A percentile compares a stretch with the other conserved stretches of the same genome.
Evolutionary conservation across 2,888 invertebrate species (phyloP).

Genomic region (Troides aeacus): DNA sequence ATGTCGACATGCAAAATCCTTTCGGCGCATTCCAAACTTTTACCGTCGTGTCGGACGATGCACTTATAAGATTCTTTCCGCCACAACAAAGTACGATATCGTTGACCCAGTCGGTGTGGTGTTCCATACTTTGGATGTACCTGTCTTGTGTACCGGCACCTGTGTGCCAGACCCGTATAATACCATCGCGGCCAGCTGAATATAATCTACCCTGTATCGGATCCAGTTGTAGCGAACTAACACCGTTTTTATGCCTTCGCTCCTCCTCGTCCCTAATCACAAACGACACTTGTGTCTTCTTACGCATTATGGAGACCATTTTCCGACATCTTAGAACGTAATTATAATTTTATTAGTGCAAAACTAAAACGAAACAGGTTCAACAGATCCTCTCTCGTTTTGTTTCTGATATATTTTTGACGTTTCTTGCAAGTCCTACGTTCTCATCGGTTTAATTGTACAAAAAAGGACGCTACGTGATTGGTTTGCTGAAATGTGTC

Average conservation of each 20-base stretch:
- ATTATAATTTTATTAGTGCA: slow-evolving; percentile 44
- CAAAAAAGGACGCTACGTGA: neutral
- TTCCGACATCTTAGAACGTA: slow-evolving; percentile 73
- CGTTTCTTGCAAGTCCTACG: slow-evolving; percentile 11
- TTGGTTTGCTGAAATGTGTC: slow-evolving; percentile 3
- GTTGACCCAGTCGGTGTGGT: slow-evolving; percentile 99
- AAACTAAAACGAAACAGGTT: slow-evolving; percentile 26
- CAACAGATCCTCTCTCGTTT: slow-evolving; percentile 23
- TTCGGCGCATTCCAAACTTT: slow-evolving; percentile 99
- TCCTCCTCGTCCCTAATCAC: slow-evolving; percentile 98
- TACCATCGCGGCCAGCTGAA: slow-evolving; percentile 97
- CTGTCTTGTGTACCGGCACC: slow-evolving; percentile 76
- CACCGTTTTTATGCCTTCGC: slow-evolving; percentile 95
- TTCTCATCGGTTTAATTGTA: slow-evolving; percentile 7
- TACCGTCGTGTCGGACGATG: slow-evolving; percentile 99
- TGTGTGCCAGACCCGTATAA: slow-evolving; percentile 95
- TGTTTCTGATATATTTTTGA: slow-evolving; percentile 25
- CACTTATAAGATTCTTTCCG: slow-evolving; percentile 98
- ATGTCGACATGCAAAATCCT: slow-evolving; percentile 99
- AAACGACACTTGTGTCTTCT: slow-evolving; percentile 93
- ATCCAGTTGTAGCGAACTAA: slow-evolving; percentile 97
- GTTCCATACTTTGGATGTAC: slow-evolving; percentile 98
- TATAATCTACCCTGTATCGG: slow-evolving; percentile 92
- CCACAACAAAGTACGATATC: slow-evolving; percentile 98
- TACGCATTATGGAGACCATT: slow-evolving; percentile 77